phyloP scores from a whole-genome alignment of 2,888 invertebrate genomes.

The Andrena haemorrhoa region DNA sequence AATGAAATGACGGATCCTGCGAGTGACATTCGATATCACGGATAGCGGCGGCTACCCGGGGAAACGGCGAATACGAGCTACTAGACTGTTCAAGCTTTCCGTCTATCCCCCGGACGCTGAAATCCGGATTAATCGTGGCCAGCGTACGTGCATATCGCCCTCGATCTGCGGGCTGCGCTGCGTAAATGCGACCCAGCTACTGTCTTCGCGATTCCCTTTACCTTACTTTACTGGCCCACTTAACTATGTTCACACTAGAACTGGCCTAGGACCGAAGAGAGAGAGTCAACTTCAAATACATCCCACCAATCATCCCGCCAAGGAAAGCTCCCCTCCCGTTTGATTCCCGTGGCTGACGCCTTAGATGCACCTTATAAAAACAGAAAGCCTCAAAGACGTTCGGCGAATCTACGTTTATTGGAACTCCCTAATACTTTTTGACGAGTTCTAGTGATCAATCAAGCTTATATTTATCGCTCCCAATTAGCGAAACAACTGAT shows the following conservation, averaged over 20 bases:
- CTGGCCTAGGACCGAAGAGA: not conserved
- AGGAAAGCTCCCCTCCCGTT: too few species aligned
- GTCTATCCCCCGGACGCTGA: constrained; percentile 73
- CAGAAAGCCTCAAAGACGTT: too few species aligned
- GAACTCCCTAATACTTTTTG: too few species aligned
- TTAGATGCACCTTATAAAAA: too few species aligned
- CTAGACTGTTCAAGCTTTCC: constrained; percentile 74
- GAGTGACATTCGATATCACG: constrained; percentile 84
- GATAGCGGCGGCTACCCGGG: constrained; percentile 76
- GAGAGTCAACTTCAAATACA: not conserved
- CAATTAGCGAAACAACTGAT: too few species aligned
- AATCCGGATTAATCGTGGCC: constrained; percentile 73
- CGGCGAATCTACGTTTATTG: too few species aligned
- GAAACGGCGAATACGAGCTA: constrained; percentile 72
- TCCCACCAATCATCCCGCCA: not conserved
- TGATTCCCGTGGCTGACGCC: too few species aligned
- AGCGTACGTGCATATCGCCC: constrained; percentile 57
- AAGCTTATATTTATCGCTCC: too few species aligned
- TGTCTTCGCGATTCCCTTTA: constrained; percentile 45
- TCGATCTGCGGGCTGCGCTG: constrained; percentile 54
- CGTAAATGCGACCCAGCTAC: constrained; percentile 31
- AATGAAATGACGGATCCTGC: constrained; percentile 84
- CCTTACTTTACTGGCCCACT: constrained; percentile 33
- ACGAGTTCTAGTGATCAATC: too few species aligned
- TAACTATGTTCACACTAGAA: not conserved